Evolutionary conservation across 2,113 vertebrate species (phyloP), one percentile per base, ranked within the genome.

Genomic region (Ameiurus melas): DNA sequence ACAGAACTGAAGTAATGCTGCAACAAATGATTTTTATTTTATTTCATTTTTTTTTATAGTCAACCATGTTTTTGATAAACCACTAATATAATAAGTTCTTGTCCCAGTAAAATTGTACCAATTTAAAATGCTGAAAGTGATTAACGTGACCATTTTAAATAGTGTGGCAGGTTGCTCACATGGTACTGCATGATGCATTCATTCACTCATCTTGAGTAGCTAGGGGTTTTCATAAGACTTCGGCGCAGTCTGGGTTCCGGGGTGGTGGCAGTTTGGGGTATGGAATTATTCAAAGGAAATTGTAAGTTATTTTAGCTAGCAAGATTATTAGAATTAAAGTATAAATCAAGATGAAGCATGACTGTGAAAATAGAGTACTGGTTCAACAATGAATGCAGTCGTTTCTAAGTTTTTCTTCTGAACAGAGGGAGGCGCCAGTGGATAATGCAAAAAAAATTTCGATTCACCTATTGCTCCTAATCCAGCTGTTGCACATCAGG

Each of bases 401-500:
- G 39, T 51, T 51, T 51, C 22, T 25, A 88, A 90, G 27, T 92
- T 91, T 82, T 33, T 86, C 57, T 91, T 79, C 30, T 92, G 16
- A 20, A 43, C 75, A 51, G 22, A 91, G 68, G 0, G 87, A 90
- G 85, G 87, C 93, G 66, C 60, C 60, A 70, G 89, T 85, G 13
- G 86, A 62, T 58, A 93, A 60, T 8, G 3, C 75, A 78, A 39
- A 36, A 62, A 30, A 90, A 93, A n/a, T n/a, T n/a, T n/a, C n/a
- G 27, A 30, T 83, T 91, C 9, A 82, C n/a, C 64, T 87, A 6
- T 83, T 89, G 89, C 84, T 36, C 6, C 20, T 70, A n/a, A 57
- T 88, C 39, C 88, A 84, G 84, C 89, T 92, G 55, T 85, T 87
- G 16, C 90, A 93, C 66, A 83, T 90, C 10, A 88, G 85, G 51